Conservation (phyloP, 1,140 invertebrate genomes). For the fruit fly (Drosophila melanogaster) region Release_6_plus_ISO1_MT NT_037436.4:15023001-15023500, state of each 20-base stretch:
- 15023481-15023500: neutral
- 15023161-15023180: neutral
- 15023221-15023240: neutral
- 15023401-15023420: constrained; percentile 11
- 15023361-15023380: constrained; percentile 1
- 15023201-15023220: neutral
- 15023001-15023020: no score
- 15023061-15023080: neutral
- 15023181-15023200: neutral
- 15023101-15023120: neutral
- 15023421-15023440: constrained; percentile 27
- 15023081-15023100: neutral
- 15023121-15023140: neutral
- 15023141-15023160: neutral
- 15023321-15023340: constrained; percentile 58
- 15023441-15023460: constrained; percentile 21
- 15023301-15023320: constrained; percentile 18
- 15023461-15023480: neutral
- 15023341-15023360: constrained; percentile 58
- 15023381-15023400: neutral
- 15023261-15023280: constrained; percentile 60
- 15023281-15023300: constrained; percentile 30
- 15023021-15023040: no score
- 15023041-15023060: no score
- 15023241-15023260: constrained; percentile 6